Evolutionary conservation across 1,140 invertebrate species (phyloP), one percentile per base, ranked within the genome.

Genomic region (Orchestia grillus): DNA sequence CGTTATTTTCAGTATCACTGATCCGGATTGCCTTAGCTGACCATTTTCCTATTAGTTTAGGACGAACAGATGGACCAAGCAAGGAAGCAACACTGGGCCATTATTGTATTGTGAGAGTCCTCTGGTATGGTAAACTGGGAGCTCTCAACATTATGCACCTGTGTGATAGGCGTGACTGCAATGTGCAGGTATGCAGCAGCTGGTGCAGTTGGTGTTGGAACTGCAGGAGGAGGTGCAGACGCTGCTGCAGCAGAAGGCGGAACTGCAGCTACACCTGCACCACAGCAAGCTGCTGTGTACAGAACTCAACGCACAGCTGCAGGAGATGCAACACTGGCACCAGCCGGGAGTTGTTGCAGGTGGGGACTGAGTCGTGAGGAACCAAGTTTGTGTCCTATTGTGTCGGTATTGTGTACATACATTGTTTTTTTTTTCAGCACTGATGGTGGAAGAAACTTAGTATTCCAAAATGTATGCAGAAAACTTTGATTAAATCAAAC

Each of bases 271-370:
- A 4, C 92, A 94, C 44, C 92, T 94, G 44, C 92, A 47, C 92
- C 92, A 94, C 8, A 94, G 92, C 92, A 94, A 94, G 44, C 92
- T 94, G 43, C 44, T 94, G 8, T 94, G 92, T 36, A 36, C 92
- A 11, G 92, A 94, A n/a, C 92, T 94, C 92, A 94, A 94, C 92
- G 8, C 43, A 23, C 92, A 94, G 44, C 92, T 94, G 8, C 92
- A 44, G 92, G 44, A 94, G 92, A 44, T 94, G 92, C 92, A 94
- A 44, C 92, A 94, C 44, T 94, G 92, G 92, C 92, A 94, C 40
- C 92, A 94, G 92, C 92, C 92, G 45, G 92, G 92, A 19, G 4
- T 94, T 45, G n/a, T 94, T 45, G 92, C 92, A 47, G 92, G 92
- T 94, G 36, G 44, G 92, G 36, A n/a, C n/a, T n/a, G n/a, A n/a